Evolutionary conservation across 2,888 invertebrate genomes (phyloP).

Genomic region (Eristalis intricaria): DNA sequence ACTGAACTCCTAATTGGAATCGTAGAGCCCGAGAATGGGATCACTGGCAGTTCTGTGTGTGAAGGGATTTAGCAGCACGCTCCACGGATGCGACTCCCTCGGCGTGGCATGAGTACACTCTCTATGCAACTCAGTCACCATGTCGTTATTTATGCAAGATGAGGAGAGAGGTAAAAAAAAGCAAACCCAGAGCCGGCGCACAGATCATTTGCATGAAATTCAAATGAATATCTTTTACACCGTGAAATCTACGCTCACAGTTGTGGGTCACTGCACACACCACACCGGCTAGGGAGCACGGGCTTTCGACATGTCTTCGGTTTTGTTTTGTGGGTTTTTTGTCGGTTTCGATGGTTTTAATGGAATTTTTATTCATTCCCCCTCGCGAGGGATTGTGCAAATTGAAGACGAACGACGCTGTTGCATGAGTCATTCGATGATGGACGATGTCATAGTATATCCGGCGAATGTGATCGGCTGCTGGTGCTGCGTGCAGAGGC

Average conservation of each 20-base stretch:
- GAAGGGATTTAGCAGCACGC: not conserved
- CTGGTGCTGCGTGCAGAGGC: too few species aligned
- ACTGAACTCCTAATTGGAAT: constrained; percentile 41
- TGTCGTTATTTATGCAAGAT: constrained; percentile 44
- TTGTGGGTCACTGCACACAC: constrained; percentile 66
- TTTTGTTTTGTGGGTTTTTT: constrained; percentile 10
- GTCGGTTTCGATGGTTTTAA: not conserved
- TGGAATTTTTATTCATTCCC: not conserved
- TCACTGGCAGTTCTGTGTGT: not conserved
- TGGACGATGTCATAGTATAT: not conserved
- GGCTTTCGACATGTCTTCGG: constrained; percentile 24
- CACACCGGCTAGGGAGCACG: not conserved
- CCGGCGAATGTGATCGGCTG: not conserved
- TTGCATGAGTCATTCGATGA: not conserved
- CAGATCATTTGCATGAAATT: constrained; percentile 66
- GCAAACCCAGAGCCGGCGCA: constrained; percentile 31
- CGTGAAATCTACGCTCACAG: constrained; percentile 46
- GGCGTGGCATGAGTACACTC: constrained; percentile 15
- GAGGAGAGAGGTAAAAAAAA: not conserved
- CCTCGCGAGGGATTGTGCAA: not conserved
- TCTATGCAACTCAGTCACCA: constrained; percentile 30
- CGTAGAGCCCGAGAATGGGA: constrained; percentile 2
- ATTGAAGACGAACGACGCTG: not conserved
- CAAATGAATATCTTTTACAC: constrained; percentile 66
- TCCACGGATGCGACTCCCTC: not conserved